Percentiles rank a stretch among this genome's conserved stretches.
Conservation (phyloP, 1,140 invertebrate species). For the Rhopalosiphum maidis region DNA sequence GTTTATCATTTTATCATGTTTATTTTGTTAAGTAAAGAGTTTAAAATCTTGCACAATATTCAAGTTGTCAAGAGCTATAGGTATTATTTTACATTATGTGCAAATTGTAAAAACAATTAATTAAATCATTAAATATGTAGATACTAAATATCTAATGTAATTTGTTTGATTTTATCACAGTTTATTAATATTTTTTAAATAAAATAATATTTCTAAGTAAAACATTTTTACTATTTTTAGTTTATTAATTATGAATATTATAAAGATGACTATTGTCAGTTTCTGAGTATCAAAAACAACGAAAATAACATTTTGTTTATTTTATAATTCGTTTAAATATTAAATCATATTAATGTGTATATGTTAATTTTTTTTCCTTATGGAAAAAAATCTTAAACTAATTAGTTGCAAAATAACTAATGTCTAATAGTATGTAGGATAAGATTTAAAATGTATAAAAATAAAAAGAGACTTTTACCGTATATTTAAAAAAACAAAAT, state of each 20-base stretch:
- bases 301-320: background rate
- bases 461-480: background rate
- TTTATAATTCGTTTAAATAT: background rate
- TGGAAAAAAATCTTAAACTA: background rate
- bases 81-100: background rate
- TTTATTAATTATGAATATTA: background rate
- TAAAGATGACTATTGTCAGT: background rate
- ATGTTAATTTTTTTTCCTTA: background rate
- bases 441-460: background rate
- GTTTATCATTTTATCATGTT: background rate
- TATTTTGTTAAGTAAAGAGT: constrained; percentile 21
- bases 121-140: background rate
- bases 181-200: too few relatives aligned
- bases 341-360: background rate
- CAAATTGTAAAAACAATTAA: background rate
- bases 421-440: background rate
- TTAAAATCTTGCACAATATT: constrained; percentile 25
- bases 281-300: background rate
- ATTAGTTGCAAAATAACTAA: background rate
- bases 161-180: too few relatives aligned
- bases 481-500: background rate
- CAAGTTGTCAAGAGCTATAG: constrained; percentile 3
- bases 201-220: background rate
- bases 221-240: background rate
- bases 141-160: background rate